phyloP scores from a whole-genome alignment of 2,113 vertebrate genomes.

The Phalacrocorax carbo region DNA sequence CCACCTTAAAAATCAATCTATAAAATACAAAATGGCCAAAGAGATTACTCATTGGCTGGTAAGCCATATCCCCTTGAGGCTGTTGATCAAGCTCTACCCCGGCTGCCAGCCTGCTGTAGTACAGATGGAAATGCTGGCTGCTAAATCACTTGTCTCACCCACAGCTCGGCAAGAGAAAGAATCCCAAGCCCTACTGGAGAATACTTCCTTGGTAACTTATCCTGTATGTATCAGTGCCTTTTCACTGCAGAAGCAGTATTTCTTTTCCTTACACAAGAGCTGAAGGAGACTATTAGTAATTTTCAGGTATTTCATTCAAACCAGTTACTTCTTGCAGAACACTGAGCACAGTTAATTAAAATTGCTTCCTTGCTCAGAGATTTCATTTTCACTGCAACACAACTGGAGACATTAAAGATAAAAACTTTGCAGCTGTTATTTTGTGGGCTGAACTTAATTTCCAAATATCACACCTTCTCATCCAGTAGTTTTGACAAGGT shows the following conservation, averaged over 20 bases:
- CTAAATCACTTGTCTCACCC: slow-evolving; percentile 1
- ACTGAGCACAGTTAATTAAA: slow-evolving; percentile 38
- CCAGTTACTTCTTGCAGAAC: slow-evolving; percentile 12
- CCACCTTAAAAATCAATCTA: slow-evolving; percentile 63
- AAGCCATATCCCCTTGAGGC: slow-evolving; percentile 45
- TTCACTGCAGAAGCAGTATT: background rate
- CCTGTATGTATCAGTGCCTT: slow-evolving; percentile 27
- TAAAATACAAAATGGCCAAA: slow-evolving; percentile 59
- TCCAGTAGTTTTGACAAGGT: background rate
- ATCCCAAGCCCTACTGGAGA: slow-evolving; percentile 44
- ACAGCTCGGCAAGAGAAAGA: slow-evolving; percentile 51
- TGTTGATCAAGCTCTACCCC: slow-evolving; percentile 51
- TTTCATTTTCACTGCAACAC: background rate
- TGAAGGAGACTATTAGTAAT: slow-evolving; percentile 24
- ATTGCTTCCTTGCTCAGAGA: slow-evolving; percentile 33
- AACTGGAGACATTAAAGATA: background rate
- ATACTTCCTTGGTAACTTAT: slow-evolving; percentile 60
- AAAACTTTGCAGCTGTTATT: background rate
- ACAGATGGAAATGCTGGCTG: slow-evolving; percentile 74
- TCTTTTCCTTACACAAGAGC: background rate
- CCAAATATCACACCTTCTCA: background rate
- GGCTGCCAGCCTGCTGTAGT: slow-evolving; percentile 66
- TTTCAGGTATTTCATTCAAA: slow-evolving; percentile 45
- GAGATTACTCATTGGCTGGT: slow-evolving; percentile 72
- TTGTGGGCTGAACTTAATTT: background rate